These are phyloP conservation scores for Camptogramma bilineatum DNA, from an alignment of 2,888 invertebrate species.

Conservation along the genomic window DNA sequence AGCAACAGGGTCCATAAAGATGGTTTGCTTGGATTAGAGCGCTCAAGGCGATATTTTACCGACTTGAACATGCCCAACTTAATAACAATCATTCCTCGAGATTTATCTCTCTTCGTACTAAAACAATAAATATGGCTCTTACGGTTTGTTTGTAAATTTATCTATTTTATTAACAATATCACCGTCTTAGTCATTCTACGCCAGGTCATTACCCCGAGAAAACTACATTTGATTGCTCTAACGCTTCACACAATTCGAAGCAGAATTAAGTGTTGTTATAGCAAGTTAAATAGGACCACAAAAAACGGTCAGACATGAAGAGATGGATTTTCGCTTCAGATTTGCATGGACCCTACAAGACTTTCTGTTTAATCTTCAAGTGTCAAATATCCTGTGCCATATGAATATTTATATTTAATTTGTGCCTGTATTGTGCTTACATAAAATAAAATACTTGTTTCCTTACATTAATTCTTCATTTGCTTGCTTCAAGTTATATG, in stretches of 20 bases:
- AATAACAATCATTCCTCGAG: constrained; percentile 49
- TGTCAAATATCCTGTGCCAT: no score
- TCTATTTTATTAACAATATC: not conserved
- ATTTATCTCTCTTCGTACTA: constrained; percentile 52
- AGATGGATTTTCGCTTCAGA: no score
- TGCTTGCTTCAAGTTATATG: no score
- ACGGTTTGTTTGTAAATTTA: not conserved
- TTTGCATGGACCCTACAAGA: no score
- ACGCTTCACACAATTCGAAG: not conserved
- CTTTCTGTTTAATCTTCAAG: no score
- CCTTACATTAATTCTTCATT: no score
- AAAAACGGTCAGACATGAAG: no score
- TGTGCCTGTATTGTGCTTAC: no score
- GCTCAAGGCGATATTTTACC: constrained; percentile 28
- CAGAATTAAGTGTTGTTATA: not conserved
- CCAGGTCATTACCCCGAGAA: not conserved
- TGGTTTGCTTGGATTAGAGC: constrained; percentile 14
- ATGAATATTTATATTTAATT: no score
- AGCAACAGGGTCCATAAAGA: constrained; percentile 22
- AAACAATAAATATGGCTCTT: not conserved
- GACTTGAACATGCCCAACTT: constrained; percentile 37
- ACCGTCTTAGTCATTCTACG: not conserved
- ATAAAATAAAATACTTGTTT: no score
- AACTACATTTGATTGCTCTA: not conserved
- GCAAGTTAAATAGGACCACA: not conserved